Percentiles rank a stretch among this genome's conserved stretches.
Conservation (phyloP, 2,113 vertebrate species). For the Spea multiplicata region DNA sequence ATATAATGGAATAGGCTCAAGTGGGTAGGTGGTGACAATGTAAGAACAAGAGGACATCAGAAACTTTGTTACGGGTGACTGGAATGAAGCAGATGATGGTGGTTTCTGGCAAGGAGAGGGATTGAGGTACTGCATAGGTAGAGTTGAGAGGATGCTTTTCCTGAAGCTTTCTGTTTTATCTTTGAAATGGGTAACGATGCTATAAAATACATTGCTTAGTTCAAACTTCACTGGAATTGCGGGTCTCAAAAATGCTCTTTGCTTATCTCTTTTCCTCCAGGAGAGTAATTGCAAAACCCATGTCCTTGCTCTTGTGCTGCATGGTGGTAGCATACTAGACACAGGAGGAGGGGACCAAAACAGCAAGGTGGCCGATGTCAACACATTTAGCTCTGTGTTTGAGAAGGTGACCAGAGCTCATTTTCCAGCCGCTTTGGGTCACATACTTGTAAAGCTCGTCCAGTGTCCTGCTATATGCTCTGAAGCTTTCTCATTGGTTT, state of each 20-base stretch:
- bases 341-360: constrained; percentile 76
- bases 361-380: constrained; percentile 82
- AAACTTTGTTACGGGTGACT: too few species aligned
- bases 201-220: too few species aligned
- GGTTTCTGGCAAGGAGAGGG: too few species aligned
- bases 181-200: too few species aligned
- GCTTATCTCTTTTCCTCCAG: constrained; percentile 51
- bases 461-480: constrained; percentile 91
- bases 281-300: constrained; percentile 83
- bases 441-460: constrained; percentile 85
- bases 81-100: too few species aligned
- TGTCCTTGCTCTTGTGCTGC: constrained; percentile 87
- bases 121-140: not conserved
- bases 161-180: too few species aligned
- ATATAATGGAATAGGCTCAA: too few species aligned
- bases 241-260: not conserved
- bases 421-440: constrained; percentile 84
- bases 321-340: constrained; percentile 92
- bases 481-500: constrained; percentile 91
- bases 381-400: constrained; percentile 83
- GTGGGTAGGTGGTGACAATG: too few species aligned
- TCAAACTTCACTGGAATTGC: too few species aligned
- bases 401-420: constrained; percentile 88
- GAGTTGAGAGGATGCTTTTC: not conserved
- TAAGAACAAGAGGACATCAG: too few species aligned